phyloP scores from a whole-genome alignment of 2,113 vertebrate species.

The Cynopterus brachyotis region DNA sequence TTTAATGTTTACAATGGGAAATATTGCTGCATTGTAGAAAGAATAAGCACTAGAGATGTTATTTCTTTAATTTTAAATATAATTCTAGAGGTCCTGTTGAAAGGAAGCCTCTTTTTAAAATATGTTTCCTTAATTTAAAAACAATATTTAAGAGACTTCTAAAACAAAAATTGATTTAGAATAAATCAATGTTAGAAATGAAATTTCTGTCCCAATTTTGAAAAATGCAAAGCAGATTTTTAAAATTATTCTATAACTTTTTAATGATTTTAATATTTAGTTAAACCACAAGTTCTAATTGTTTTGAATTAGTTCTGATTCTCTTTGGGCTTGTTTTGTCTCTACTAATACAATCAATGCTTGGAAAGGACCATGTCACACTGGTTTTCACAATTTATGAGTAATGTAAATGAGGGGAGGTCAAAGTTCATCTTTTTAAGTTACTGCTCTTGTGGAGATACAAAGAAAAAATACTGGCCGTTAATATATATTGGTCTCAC shows the following conservation, averaged over 20 bases:
- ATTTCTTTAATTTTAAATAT: background rate
- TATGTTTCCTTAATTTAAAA: conserved; percentile 22
- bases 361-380: background rate
- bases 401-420: background rate
- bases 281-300: background rate
- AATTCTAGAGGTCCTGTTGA: background rate
- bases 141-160: background rate
- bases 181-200: background rate
- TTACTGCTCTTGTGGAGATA: background rate
- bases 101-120: conserved; percentile 3
- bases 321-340: background rate
- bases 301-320: background rate
- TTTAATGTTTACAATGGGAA: background rate
- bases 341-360: background rate
- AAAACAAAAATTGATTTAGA: conserved; percentile 16
- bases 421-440: conserved; percentile 1
- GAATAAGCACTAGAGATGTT: background rate
- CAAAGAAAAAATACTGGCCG: background rate
- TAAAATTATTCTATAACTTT: background rate
- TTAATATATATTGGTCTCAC: background rate
- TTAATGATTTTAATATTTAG: background rate
- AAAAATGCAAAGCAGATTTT: conserved; percentile 7
- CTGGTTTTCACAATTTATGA: background rate
- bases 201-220: background rate
- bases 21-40: background rate